A percentile compares a stretch with the other conserved stretches of the same genome.
These are phyloP conservation scores for Syngnathus rostellatus DNA, from an alignment of 2,797 vertebrate genomes.

Conservation along the genomic window DNA sequence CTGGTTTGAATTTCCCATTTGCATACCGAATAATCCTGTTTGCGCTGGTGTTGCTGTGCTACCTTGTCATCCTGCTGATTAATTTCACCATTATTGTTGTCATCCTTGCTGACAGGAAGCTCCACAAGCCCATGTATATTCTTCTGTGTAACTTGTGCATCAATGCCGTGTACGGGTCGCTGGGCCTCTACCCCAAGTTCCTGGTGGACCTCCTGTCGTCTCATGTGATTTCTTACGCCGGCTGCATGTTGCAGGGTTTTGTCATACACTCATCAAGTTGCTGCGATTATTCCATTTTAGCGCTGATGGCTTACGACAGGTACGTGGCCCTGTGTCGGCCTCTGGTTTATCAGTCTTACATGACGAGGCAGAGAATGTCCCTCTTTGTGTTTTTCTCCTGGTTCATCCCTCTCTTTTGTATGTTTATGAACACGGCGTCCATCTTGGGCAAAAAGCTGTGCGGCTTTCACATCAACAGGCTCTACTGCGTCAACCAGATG, in stretches of 20 bases:
- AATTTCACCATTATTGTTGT: conserved; percentile 22
- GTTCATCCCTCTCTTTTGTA: conserved; percentile 19
- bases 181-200: conserved; percentile 42
- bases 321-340: conserved; percentile 45
- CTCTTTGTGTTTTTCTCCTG: conserved; percentile 25
- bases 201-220: conserved; percentile 29
- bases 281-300: conserved; percentile 31
- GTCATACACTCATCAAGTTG: conserved; percentile 33
- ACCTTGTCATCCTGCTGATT: conserved; percentile 13
- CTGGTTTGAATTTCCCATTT: conserved; percentile 37
- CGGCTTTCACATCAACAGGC: conserved; percentile 15
- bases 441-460: conserved; percentile 22
- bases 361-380: conserved; percentile 19
- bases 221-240: conserved; percentile 31
- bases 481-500: conserved; percentile 41
- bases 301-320: conserved; percentile 46
- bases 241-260: conserved; percentile 35
- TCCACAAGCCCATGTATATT: conserved; percentile 44
- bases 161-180: conserved; percentile 32
- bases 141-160: conserved; percentile 33
- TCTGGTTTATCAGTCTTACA: conserved; percentile 28
- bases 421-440: conserved; percentile 33
- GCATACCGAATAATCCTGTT: conserved; percentile 29
- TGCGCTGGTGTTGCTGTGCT: conserved; percentile 18
- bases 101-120: conserved; percentile 21